A percentile compares a stretch with the other conserved stretches of the same genome.
Evolutionary conservation across 2,113 vertebrate genomes (phyloP).

Genomic region (Ariopsis seemanni): DNA sequence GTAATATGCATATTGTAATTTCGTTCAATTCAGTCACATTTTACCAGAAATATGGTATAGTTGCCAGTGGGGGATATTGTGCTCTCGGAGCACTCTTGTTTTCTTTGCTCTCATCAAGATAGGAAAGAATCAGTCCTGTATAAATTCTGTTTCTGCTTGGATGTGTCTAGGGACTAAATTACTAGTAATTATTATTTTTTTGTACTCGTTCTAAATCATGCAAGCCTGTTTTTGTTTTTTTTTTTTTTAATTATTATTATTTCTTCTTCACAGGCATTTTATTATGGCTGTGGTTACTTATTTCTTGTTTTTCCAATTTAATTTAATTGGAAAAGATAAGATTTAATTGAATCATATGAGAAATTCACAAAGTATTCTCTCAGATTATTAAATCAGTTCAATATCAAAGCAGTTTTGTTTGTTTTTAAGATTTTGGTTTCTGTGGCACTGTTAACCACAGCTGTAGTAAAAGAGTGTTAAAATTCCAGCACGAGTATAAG

Average conservation of each 20-base stretch:
- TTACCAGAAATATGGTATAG: no score
- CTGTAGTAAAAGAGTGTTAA: neutral
- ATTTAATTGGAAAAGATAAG: no score
- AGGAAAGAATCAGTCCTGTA: neutral
- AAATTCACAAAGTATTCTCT: neutral
- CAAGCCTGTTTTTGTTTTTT: neutral
- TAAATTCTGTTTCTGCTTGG: neutral
- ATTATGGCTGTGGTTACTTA: neutral
- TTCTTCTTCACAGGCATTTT: neutral
- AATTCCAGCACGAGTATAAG: neutral
- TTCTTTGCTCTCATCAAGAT: neutral
- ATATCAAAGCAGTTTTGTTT: neutral
- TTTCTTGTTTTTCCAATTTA: neutral
- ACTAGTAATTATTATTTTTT: neutral
- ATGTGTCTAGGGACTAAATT: no score
- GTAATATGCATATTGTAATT: no score
- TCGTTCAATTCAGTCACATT: no score
- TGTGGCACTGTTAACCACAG: neutral
- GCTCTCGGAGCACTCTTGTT: no score
- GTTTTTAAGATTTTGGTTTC: neutral
- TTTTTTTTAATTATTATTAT: neutral
- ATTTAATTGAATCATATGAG: neutral
- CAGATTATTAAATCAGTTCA: neutral
- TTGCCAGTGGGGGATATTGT: no score
- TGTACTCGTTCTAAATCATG: neutral